phyloP scores from a whole-genome alignment of 2,113 vertebrate genomes.

The Tretioscincus oriximinensis region DNA sequence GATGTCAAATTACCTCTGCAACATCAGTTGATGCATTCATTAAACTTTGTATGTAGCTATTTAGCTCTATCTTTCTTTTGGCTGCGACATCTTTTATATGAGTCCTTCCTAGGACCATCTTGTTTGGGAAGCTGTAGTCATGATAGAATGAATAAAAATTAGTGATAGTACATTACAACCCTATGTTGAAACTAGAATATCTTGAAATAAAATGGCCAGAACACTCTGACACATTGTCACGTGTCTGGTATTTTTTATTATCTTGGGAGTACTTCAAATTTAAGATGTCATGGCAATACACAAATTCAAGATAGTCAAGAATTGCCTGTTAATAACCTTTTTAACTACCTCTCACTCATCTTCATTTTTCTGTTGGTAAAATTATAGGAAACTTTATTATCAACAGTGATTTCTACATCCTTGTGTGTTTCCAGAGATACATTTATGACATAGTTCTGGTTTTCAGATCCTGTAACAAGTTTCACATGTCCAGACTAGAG shows the following conservation, averaged over 20 bases:
- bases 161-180: neutral
- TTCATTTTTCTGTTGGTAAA: neutral
- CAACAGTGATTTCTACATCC: neutral
- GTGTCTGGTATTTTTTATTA: neutral
- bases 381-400: neutral
- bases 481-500: neutral
- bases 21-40: constrained; percentile 91
- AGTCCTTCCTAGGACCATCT: constrained; percentile 94
- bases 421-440: neutral
- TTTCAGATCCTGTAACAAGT: neutral
- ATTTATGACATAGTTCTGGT: neutral
- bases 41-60: constrained; percentile 92
- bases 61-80: constrained; percentile 94
- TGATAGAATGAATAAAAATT: neutral
- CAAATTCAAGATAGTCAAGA: neutral
- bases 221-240: neutral
- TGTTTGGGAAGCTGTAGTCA: constrained; percentile 86
- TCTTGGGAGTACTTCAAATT: neutral
- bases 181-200: neutral
- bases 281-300: neutral
- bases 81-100: constrained; percentile 97
- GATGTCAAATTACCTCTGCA: constrained; percentile 80
- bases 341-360: neutral
- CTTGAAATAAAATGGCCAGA: neutral
- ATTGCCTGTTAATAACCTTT: neutral